phyloP scores from a whole-genome alignment of 2,888 invertebrate species.

The Nomada lathburiana region DNA sequence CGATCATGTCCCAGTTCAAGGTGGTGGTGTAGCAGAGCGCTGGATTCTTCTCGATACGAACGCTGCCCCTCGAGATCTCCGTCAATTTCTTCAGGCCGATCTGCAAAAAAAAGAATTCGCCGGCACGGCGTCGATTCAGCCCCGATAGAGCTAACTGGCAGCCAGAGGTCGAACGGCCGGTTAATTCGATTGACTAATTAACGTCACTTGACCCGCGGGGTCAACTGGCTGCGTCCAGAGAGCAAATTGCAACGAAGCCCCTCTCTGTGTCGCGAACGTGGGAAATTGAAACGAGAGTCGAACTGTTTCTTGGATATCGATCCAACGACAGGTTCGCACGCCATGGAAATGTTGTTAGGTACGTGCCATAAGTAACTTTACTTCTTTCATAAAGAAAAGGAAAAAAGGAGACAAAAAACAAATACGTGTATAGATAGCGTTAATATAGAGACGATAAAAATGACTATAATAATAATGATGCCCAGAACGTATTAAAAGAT shows the following conservation, averaged over 20 bases:
- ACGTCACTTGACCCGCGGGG: conserved; percentile 76
- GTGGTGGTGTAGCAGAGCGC: conserved; percentile 91
- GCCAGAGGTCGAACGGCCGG: conserved; percentile 66
- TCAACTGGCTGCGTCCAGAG: conserved; percentile 65
- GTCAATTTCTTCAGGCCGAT: conserved; percentile 90
- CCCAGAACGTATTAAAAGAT: no score
- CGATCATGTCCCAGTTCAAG: conserved; percentile 88
- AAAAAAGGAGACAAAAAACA: no score
- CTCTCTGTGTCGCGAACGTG: conserved; percentile 65
- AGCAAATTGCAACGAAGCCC: conserved; percentile 61
- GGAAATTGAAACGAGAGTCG: conserved; percentile 63
- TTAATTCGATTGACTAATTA: conserved; percentile 78
- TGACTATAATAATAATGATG: no score
- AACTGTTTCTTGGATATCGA: neutral
- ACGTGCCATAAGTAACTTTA: no score
- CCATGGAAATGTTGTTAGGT: neutral
- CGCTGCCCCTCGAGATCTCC: conserved; percentile 92
- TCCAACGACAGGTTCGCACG: neutral
- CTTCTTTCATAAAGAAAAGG: no score
- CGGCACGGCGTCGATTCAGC: conserved; percentile 36
- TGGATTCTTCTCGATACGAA: conserved; percentile 91
- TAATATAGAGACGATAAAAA: no score
- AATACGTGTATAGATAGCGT: no score
- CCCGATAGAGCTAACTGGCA: conserved; percentile 31
- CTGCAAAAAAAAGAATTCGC: conserved; percentile 81